Percentiles rank a stretch among this genome's conserved stretches.
Conservation (phyloP, 2,797 vertebrate genomes). For the Garrulus glandarius region DNA sequence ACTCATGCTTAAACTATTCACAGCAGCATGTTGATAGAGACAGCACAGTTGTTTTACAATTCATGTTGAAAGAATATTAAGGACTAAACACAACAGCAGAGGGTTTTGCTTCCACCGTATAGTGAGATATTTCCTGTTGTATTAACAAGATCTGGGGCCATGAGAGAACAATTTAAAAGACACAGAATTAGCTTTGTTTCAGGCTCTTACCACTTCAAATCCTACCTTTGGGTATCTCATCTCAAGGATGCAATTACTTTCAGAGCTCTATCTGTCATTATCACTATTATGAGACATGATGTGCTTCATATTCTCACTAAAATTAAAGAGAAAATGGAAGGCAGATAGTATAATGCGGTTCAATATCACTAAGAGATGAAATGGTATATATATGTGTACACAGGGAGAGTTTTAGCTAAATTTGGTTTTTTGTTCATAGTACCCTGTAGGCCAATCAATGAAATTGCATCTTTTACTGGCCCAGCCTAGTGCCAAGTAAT, state of each 20-base stretch:
- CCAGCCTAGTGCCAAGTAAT: neutral
- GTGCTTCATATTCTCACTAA: conserved; percentile 24
- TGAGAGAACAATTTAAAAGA: neutral
- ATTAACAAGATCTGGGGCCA: neutral
- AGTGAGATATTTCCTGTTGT: neutral
- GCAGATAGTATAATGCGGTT: neutral
- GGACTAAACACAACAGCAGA: neutral
- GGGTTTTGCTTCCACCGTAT: neutral
- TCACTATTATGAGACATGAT: neutral
- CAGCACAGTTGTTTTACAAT: neutral
- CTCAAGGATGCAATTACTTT: neutral
- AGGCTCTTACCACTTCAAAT: neutral
- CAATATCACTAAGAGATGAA: conserved; percentile 24
- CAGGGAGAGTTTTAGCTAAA: conserved; percentile 39
- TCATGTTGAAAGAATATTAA: neutral
- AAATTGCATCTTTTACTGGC: conserved; percentile 33
- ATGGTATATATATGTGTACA: neutral
- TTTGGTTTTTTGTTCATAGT: conserved; percentile 1
- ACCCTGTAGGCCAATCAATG: conserved; percentile 23
- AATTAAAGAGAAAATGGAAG: conserved; percentile 27
- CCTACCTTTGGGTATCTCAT: neutral
- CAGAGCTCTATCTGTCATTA: conserved; percentile 1
- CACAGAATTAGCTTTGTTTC: neutral
- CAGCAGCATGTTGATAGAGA: neutral
- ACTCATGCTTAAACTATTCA: neutral